Evolutionary conservation across 2,113 vertebrate genomes (phyloP).

Genomic region (Irena cyanogastra): DNA sequence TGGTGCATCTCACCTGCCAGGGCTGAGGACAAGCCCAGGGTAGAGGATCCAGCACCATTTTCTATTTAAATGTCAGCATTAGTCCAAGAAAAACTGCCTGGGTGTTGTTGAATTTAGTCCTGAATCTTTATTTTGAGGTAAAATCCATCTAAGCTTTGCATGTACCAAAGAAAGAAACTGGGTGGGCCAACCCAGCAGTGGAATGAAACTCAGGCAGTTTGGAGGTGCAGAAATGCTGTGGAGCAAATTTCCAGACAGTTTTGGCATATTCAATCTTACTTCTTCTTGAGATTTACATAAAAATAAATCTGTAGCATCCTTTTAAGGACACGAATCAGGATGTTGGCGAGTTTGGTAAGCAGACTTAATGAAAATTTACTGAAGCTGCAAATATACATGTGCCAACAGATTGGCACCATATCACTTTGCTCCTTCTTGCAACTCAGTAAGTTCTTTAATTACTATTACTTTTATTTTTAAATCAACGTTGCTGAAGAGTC

Average conservation of each 20-base stretch:
- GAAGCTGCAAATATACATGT: background rate
- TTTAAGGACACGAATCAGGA: background rate
- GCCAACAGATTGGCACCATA: background rate
- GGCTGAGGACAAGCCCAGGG: background rate
- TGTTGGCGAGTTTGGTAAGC: background rate
- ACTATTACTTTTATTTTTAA: background rate
- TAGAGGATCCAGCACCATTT: background rate
- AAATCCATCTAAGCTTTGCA: background rate
- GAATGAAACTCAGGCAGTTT: background rate
- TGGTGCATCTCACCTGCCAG: background rate
- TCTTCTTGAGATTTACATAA: background rate
- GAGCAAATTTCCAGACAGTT: background rate
- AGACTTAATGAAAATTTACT: background rate
- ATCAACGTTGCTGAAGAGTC: fast-evolving
- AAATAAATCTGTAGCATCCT: background rate
- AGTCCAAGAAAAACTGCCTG: background rate
- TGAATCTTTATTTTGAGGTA: background rate
- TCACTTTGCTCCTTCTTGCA: background rate
- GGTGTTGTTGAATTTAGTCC: background rate
- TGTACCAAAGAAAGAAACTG: background rate
- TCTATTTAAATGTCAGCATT: background rate
- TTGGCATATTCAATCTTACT: background rate
- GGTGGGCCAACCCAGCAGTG: background rate
- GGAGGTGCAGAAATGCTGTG: background rate
- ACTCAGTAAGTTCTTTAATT: background rate